These are phyloP conservation scores for Cirrhinus molitorella DNA, from an alignment of 2,797 vertebrate genomes.

Conservation along the genomic window DNA sequence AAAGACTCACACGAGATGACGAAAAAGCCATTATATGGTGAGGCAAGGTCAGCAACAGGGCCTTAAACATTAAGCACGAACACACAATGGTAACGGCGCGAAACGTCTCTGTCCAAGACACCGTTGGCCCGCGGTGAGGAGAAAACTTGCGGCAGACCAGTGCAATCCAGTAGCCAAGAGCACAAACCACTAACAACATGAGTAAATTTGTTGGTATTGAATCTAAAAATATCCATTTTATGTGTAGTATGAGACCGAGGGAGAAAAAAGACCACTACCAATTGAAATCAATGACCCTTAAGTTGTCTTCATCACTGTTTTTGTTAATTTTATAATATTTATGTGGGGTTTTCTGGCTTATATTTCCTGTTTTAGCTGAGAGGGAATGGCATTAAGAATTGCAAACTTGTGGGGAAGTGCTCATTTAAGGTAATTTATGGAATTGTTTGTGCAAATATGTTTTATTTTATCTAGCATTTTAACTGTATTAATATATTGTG, in stretches of 20 bases:
- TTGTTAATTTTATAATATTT: not conserved
- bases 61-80: not conserved
- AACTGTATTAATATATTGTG: not conserved
- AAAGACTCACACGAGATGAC: not conserved
- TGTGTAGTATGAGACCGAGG: not conserved
- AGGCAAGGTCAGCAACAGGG: not conserved
- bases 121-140: not conserved
- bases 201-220: not conserved
- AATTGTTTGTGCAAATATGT: too few species aligned
- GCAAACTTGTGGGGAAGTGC: too few species aligned
- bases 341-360: not conserved
- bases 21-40: too few species aligned
- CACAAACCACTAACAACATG: conserved; percentile 22
- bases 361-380: not conserved
- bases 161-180: not conserved
- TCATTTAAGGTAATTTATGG: too few species aligned
- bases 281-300: not conserved
- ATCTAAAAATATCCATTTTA: conserved; percentile 14
- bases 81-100: not conserved
- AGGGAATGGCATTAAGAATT: not conserved
- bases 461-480: not conserved
- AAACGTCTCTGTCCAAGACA: not conserved
- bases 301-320: not conserved
- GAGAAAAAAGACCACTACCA: not conserved
- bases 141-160: not conserved